Percentiles rank a stretch among this genome's conserved stretches.
phyloP scores from a whole-genome alignment of 2,888 invertebrate genomes.

The Drosophila buzzatii region DNA sequence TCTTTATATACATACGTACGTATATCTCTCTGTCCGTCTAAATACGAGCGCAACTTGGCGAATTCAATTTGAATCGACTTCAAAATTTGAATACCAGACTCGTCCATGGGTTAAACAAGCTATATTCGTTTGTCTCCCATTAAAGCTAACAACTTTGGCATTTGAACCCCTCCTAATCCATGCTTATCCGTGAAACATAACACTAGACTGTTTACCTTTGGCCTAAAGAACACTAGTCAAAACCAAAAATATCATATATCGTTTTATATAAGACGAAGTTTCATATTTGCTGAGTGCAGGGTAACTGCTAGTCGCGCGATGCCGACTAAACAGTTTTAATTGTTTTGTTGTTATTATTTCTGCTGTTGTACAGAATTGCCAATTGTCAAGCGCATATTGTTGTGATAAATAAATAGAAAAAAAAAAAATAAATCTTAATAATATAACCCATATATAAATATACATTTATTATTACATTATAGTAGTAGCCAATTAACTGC shows the following conservation, averaged over 20 bases:
- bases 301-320: not conserved
- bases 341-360: conserved; percentile 31
- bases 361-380: conserved; percentile 60
- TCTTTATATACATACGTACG: too few relatives aligned
- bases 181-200: too few relatives aligned
- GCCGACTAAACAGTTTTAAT: not conserved
- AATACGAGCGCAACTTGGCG: not conserved
- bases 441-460: conserved; percentile 10
- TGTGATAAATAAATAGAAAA: conserved; percentile 79
- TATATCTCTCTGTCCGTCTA: too few relatives aligned
- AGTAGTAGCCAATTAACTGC: conserved; percentile 45
- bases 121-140: not conserved
- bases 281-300: not conserved
- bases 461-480: conserved; percentile 45
- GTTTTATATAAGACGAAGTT: not conserved
- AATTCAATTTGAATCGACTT: not conserved
- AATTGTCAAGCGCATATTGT: conserved; percentile 82
- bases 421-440: conserved; percentile 33
- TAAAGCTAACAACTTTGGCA: not conserved
- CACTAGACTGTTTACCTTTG: not conserved
- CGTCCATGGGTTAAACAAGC: not conserved
- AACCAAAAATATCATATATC: too few relatives aligned
- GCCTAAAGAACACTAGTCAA: too few relatives aligned
- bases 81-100: not conserved
- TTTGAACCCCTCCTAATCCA: not conserved